Base-by-base conservation (phyloP, 2,797 vertebrate species). In the Pseudomugil tenellus region DNA sequence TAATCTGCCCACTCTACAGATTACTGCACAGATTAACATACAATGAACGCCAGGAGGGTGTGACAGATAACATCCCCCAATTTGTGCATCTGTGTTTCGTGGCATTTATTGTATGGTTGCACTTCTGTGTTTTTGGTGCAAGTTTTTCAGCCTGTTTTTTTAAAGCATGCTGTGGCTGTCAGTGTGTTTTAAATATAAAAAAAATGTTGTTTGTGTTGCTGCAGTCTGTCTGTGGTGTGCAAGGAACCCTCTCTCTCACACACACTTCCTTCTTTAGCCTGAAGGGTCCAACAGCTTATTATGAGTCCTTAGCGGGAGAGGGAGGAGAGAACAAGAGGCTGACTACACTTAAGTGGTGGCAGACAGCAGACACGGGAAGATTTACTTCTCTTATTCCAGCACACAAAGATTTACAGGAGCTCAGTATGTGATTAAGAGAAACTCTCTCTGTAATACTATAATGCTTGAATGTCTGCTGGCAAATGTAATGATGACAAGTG, bases 371-470 rank as follows among this genome's bases (percentile, higher is more conserved):
- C 77, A 84, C 72, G 64, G 70, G 75, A 82, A 87, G 80, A 89
- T 88, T 86, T 86, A 78, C 80, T 77, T 63, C 74, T 85, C 79
- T 90, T 86, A 72, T 87, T 88, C 71, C 70, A 49, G 72, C 72
- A 72, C 81, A 77, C 77, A 81, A 76, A 89, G 84, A 87, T 87
- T 88, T 84, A 83, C 76, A 84, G 81, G 70, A 83, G 90, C 87
- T 88, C 87, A 84, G 84, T 43, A 65, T 86, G 83, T 86, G 88
- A 92, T 90, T 89, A 91, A 85, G 83, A 87, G 74, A 80, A 86
- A 87, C 83, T 70, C 76, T 80, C 82, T 81, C 74, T 77, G 39
- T 87, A 83, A 87, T 83, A 73, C 75, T 59, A 79, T 81, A 82
- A 89, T 77, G 81, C 84, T 81, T 67, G 51, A 77, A 81, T 72